phyloP scores from a whole-genome alignment of 2,888 invertebrate genomes.

The Oasisia sp. region DNA sequence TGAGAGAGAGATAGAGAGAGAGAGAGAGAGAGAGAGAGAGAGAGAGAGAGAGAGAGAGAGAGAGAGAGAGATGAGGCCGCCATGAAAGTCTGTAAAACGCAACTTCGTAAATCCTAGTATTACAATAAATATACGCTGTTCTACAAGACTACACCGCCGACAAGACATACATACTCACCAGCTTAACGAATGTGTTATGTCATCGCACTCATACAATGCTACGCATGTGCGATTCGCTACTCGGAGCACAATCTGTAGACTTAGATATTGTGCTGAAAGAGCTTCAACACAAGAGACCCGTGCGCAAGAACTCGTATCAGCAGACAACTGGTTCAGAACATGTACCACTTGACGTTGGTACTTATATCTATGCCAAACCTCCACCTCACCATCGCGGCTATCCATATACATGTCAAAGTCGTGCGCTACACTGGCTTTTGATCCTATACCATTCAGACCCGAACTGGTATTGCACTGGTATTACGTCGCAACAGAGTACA shows the following conservation, averaged over 20 bases:
- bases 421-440: neutral
- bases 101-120: neutral
- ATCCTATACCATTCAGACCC: constrained; percentile 17
- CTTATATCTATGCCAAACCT: constrained; percentile 20
- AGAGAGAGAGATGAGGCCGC: constrained; percentile 14
- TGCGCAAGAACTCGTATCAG: too few species aligned
- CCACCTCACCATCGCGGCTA: neutral
- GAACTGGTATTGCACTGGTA: neutral
- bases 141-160: constrained; percentile 26
- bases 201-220: constrained; percentile 1
- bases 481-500: constrained; percentile 19
- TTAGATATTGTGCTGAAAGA: neutral
- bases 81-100: constrained; percentile 17
- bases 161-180: constrained; percentile 24
- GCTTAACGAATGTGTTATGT: too few species aligned
- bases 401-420: neutral
- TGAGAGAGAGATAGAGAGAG: too few species aligned
- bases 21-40: too few species aligned
- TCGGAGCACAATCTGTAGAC: neutral
- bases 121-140: neutral
- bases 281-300: neutral
- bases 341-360: neutral
- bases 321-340: too few species aligned
- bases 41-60: too few species aligned
- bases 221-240: neutral